Conservation (phyloP, 2,797 vertebrate species). For the Sylvia borin region DNA sequence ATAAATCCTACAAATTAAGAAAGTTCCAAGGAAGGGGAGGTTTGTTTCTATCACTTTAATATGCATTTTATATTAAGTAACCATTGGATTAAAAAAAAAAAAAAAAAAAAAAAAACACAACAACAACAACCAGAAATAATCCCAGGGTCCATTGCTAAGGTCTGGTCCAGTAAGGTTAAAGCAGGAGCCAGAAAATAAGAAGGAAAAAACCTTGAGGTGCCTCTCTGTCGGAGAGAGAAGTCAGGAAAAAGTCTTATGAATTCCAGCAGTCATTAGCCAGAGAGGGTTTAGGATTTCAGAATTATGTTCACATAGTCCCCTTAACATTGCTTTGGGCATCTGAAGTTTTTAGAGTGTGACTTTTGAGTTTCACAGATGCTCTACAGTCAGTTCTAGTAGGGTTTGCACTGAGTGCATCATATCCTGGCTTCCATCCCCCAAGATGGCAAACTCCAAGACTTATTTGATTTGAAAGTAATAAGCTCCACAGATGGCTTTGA, state of each 20-base stretch:
- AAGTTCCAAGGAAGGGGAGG: not conserved
- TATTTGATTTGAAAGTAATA: not conserved
- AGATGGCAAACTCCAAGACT: not conserved
- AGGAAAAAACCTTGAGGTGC: not conserved
- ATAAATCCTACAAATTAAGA: not conserved
- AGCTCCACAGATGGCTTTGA: not conserved
- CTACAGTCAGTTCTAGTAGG: not conserved
- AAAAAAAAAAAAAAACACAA: not conserved
- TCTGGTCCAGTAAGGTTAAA: not conserved
- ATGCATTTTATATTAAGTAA: not conserved
- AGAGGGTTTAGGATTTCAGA: not conserved
- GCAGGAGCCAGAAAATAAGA: not conserved
- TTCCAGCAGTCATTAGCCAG: not conserved
- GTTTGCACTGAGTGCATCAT: not conserved
- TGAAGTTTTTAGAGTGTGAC: not conserved
- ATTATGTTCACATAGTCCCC: not conserved
- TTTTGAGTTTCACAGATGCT: not conserved
- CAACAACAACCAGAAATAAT: fast-evolving
- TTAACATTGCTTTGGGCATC: not conserved
- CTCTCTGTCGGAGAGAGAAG: not conserved
- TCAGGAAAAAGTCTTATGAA: not conserved
- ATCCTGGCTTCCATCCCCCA: not conserved
- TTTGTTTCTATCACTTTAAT: not conserved
- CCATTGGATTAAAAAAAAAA: not conserved
- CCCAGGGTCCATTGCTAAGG: not conserved